These are phyloP conservation scores for Leptodactylus fallax DNA, from an alignment of 2,797 vertebrate genomes.

Conservation along the genomic window DNA sequence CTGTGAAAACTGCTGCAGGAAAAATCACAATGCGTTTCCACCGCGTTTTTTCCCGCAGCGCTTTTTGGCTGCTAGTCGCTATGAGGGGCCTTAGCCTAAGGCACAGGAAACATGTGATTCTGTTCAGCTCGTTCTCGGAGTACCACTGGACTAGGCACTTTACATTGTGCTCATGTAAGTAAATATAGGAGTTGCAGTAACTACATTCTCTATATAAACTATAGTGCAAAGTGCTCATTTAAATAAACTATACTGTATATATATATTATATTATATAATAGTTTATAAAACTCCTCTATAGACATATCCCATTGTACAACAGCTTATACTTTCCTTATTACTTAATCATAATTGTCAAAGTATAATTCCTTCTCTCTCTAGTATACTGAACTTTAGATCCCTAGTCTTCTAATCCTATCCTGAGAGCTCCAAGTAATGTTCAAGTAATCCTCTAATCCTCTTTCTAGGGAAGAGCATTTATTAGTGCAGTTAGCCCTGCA, in stretches of 20 bases:
- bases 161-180: no score
- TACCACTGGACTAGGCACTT: no score
- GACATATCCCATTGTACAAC: not conserved
- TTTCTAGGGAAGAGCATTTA: conserved; percentile 45
- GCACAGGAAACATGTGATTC: no score
- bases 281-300: not conserved
- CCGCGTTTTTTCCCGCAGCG: no score
- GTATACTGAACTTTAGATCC: conserved; percentile 44
- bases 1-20: no score
- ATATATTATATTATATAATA: not conserved
- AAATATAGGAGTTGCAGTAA: no score
- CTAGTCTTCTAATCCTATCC: conserved; percentile 26
- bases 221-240: not conserved
- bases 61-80: no score
- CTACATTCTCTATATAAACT: no score
- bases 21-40: no score
- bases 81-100: no score
- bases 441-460: conserved; percentile 43
- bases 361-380: conserved; percentile 27
- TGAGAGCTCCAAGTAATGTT: conserved; percentile 39
- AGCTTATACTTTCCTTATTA: not conserved
- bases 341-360: conserved; percentile 37
- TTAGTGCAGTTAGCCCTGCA: conserved; percentile 33
- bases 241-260: not conserved
- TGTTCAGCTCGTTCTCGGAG: no score